These are phyloP conservation scores for Sarcophilus harrisii DNA, from an alignment of 2,797 vertebrate species.

Conservation along the genomic window DNA sequence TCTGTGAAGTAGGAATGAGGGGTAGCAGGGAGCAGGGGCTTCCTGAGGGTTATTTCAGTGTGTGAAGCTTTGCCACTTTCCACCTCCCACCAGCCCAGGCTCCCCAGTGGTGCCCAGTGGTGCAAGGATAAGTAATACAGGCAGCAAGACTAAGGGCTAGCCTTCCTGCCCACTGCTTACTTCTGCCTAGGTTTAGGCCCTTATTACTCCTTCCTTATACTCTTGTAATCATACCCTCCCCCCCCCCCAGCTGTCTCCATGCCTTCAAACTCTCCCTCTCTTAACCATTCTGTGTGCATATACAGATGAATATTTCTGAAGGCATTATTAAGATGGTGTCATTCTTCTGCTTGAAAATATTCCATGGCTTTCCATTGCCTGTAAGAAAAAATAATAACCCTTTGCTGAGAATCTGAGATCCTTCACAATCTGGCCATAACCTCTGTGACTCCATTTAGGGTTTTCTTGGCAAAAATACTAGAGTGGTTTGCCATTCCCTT, in stretches of 20 bases:
- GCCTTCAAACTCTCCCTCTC: neutral
- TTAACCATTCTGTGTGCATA: neutral
- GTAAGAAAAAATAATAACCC: neutral
- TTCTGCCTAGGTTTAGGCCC: neutral
- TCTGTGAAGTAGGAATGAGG: conserved; percentile 34
- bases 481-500: neutral
- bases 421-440: neutral
- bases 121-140: neutral
- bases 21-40: conserved; percentile 20
- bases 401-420: neutral
- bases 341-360: neutral
- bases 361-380: neutral
- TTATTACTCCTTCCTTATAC: neutral
- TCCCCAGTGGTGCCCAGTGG: neutral
- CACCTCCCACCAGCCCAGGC: neutral
- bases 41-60: conserved; percentile 21
- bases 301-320: neutral
- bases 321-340: neutral
- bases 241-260: neutral
- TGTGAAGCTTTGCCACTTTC: conserved; percentile 6
- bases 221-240: neutral
- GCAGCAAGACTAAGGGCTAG: neutral
- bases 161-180: neutral
- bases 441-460: neutral
- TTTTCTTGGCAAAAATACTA: neutral